Conservation (phyloP, 2,113 vertebrate species). For the Pachycephala philippinensis region DNA sequence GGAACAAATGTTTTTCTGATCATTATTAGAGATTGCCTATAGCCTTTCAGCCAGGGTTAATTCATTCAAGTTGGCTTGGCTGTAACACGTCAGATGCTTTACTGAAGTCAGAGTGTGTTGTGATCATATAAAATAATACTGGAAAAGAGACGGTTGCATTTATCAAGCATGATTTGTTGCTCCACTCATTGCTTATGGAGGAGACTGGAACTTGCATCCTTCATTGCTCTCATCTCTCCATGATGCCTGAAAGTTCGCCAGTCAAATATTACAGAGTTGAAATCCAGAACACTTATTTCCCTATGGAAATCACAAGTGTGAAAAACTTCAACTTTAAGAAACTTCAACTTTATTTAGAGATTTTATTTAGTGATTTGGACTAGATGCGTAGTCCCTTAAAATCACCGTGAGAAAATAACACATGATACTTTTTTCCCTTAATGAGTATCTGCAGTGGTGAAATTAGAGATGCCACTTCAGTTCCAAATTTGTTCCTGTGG, state of each 20-base stretch:
- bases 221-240: not conserved
- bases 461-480: slow-evolving; percentile 9
- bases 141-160: not conserved
- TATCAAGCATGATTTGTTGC: not conserved
- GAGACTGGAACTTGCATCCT: not conserved
- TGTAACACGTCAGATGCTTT: not conserved
- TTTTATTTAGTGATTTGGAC: not conserved
- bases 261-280: not conserved
- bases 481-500: not conserved
- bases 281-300: not conserved
- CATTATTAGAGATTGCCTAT: not conserved
- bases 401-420: not conserved
- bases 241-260: not conserved
- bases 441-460: slow-evolving; percentile 17
- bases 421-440: not conserved
- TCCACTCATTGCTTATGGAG: not conserved
- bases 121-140: not conserved
- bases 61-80: not conserved
- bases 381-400: not conserved
- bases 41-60: not conserved
- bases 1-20: not conserved
- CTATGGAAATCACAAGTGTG: not conserved
- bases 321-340: slow-evolving; percentile 10
- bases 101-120: not conserved
- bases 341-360: not conserved